Base-by-base conservation (phyloP, 2,797 vertebrate genomes). In the Notolabrus celidotus region DNA sequence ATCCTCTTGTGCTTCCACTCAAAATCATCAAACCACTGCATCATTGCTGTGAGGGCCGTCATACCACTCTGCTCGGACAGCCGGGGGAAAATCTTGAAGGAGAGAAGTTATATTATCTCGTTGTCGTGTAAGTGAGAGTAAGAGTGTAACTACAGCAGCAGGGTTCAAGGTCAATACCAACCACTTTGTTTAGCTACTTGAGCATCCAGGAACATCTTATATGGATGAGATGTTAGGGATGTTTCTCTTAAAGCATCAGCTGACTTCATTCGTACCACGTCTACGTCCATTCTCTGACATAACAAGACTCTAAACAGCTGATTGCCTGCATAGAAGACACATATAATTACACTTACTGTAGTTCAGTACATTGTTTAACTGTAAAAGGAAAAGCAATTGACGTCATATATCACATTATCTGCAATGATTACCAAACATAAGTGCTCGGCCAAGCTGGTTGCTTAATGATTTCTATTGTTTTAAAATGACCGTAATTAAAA, bases 1-100 rank as follows among this genome's bases (percentile, higher is more conserved):
- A 81, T 86, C 58, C 72, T 45, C 67, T 67, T 66, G 67, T 58
- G 25, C 81, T 77, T 80, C 79, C 76, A 74, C 54, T 45, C 22
- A 31, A 41, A 51, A 51, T 82, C 74, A 74, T 16, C 42, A 63
- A 67, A 29, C 56, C 50, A 7, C 25, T 50, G 45, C 55, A 46
- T 57, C 42, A 31, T 42, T 27, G 15, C 7, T 17, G 8, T 10
- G 51, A 67, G 59, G 51, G 22, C 38, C 43, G 41, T 74, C 47
- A 42, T 63, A 76, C 25, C 10, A 68, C 64, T 77, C 29, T 33
- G 49, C 53, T 64, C 47, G 27, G 49, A 47, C 38, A 22, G 33
- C 25, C n/a, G 41, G 52, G 19, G 20, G 33, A 50, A n/a, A 34
- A 16, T 31, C 23, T 55, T 25, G n/a, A 52, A 34, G 17, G 7